A percentile compares a stretch with the other conserved stretches of the same genome.
Conservation (phyloP, 2,797 vertebrate genomes). For the Betta splendens region DNA sequence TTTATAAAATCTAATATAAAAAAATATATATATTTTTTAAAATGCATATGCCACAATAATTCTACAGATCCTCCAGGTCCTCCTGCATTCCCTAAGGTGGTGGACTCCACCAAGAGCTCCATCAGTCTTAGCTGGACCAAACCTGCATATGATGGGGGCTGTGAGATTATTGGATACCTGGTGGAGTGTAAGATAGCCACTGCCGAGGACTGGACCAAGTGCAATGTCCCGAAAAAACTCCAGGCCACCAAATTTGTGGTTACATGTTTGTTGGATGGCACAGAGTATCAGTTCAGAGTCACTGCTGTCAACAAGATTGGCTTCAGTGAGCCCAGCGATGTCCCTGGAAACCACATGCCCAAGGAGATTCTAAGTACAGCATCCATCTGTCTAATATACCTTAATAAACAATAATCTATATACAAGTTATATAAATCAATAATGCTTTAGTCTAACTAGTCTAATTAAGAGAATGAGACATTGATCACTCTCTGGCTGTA, state of each 20-base stretch:
- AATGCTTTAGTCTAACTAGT: background rate
- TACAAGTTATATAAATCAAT: background rate
- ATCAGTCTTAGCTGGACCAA: constrained; percentile 96
- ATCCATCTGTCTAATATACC: background rate
- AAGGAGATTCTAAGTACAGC: constrained; percentile 96
- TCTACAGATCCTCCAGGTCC: constrained; percentile 94
- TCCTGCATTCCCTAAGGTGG: constrained; percentile 95
- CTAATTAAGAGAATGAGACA: background rate
- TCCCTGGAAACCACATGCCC: constrained; percentile 91
- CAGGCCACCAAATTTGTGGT: constrained; percentile 89
- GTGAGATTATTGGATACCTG: constrained; percentile 95
- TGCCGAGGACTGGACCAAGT: constrained; percentile 90
- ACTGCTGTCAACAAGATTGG: constrained; percentile 95
- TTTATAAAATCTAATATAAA: too few species aligned
- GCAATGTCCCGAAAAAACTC: constrained; percentile 94
- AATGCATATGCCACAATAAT: background rate
- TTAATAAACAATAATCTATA: background rate
- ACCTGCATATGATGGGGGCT: constrained; percentile 96
- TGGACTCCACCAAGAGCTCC: constrained; percentile 91
- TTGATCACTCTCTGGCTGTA: background rate
- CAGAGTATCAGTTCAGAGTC: constrained; percentile 95
- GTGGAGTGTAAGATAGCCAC: constrained; percentile 92
- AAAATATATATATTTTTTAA: background rate
- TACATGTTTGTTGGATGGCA: constrained; percentile 87
- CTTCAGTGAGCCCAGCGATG: constrained; percentile 95